These are phyloP conservation scores for Pedicia rivosa DNA, from an alignment of 2,888 invertebrate species.

Conservation along the genomic window DNA sequence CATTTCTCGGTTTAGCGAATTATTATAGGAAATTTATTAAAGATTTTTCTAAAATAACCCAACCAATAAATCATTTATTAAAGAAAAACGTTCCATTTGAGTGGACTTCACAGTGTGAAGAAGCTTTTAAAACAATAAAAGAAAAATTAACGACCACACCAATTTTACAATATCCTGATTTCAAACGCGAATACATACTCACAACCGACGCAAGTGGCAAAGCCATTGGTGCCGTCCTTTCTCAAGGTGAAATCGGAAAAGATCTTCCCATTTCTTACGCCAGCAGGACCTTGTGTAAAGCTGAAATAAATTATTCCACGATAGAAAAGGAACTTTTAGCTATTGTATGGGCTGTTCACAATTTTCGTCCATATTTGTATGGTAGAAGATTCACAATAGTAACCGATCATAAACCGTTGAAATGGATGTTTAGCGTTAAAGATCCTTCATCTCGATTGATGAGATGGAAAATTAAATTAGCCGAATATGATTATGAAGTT, in stretches of 20 bases:
- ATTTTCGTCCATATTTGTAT: conserved; percentile 18
- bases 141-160: conserved; percentile 13
- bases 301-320: conserved; percentile 16
- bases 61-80: conserved; percentile 12
- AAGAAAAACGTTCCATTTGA: conserved; percentile 11
- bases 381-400: conserved; percentile 18
- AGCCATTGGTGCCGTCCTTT: conserved; percentile 16
- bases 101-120: conserved; percentile 5
- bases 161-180: conserved; percentile 22
- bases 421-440: conserved; percentile 14
- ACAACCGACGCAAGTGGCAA: conserved; percentile 18
- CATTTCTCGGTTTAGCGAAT: conserved; percentile 14
- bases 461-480: conserved; percentile 18
- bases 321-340: conserved; percentile 18
- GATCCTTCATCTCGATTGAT: conserved; percentile 16
- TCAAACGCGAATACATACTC: conserved; percentile 16
- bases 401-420: conserved; percentile 20
- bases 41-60: conserved; percentile 13
- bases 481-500: conserved; percentile 17
- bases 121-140: conserved; percentile 10
- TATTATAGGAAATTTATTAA: conserved; percentile 14
- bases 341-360: conserved; percentile 15
- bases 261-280: conserved; percentile 17
- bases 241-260: conserved; percentile 12
- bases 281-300: conserved; percentile 14